Evolutionary conservation across 92 coral and sea anemone genomes (phyloP).

Genomic region (Hydrozoanthus gracilis): DNA sequence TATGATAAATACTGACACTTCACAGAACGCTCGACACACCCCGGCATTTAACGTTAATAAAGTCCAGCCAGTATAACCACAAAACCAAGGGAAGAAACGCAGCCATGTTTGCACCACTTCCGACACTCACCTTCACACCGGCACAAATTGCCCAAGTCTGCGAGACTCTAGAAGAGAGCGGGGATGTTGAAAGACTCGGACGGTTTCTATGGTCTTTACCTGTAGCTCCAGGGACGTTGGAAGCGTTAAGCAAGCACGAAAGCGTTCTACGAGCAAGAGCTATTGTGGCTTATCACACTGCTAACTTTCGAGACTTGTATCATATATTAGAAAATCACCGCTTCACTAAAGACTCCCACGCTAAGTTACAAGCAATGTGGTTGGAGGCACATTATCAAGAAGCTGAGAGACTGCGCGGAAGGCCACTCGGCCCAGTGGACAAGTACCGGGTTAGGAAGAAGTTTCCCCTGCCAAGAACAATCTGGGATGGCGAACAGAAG

Average conservation of each 20-base stretch:
- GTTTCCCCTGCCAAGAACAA: constrained; percentile 98
- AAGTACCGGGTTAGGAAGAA: constrained; percentile 98
- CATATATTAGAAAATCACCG: constrained; percentile 97
- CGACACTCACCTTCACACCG: constrained; percentile 94
- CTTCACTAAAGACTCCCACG: constrained; percentile 95
- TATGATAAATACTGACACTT: constrained; percentile 97
- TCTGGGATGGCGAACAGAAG: constrained; percentile 99
- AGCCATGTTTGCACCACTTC: constrained; percentile 95
- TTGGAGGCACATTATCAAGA: constrained; percentile 98
- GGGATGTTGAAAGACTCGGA: constrained; percentile 98
- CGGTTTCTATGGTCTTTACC: constrained; percentile 99
- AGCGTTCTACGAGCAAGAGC: constrained; percentile 99
- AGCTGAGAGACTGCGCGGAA: constrained; percentile 98
- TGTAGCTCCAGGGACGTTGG: constrained; percentile 97
- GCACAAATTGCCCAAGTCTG: constrained; percentile 98
- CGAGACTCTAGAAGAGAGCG: constrained; percentile 98
- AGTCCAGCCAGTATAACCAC: constrained; percentile 69
- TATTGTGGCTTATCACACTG: constrained; percentile 98
- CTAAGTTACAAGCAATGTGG: constrained; percentile 99
- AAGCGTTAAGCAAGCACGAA: constrained; percentile 98
- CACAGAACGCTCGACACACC: constrained; percentile 95
- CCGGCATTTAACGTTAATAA: constrained; percentile 93
- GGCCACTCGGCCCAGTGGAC: constrained; percentile 98
- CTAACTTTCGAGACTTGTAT: constrained; percentile 97
- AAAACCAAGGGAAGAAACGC: constrained; percentile 43